A percentile compares a stretch with the other conserved stretches of the same genome.
Conservation (phyloP, 2,888 invertebrate genomes). For the Metellina segmentata region DNA sequence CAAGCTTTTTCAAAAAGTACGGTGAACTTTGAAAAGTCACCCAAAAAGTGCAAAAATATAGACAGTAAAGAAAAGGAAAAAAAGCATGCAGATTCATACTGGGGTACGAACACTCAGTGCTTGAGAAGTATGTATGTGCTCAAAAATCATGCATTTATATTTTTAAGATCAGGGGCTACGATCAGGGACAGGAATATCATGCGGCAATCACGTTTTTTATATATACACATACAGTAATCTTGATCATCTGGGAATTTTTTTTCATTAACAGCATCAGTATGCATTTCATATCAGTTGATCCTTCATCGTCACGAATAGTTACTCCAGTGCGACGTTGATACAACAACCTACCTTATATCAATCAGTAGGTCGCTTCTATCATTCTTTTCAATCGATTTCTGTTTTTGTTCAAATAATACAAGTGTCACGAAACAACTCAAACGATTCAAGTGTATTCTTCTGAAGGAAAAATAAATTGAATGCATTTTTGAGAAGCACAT, state of each 20-base stretch:
- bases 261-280: too few species aligned
- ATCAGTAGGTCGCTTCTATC: too few species aligned
- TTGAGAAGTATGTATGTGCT: constrained; percentile 28
- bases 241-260: background rate
- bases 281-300: too few species aligned
- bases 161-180: background rate
- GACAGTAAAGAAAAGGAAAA: constrained; percentile 20
- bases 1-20: constrained; percentile 50
- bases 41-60: constrained; percentile 62
- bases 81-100: constrained; percentile 12
- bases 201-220: background rate
- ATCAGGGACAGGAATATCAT: background rate
- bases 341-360: too few species aligned
- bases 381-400: too few species aligned
- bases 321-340: too few species aligned
- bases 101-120: constrained; percentile 26
- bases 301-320: too few species aligned
- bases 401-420: too few species aligned
- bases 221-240: background rate
- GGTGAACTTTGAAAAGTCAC: constrained; percentile 16
- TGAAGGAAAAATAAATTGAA: too few species aligned
- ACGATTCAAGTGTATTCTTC: too few species aligned
- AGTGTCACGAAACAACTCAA: too few species aligned
- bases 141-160: constrained; percentile 27
- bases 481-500: too few species aligned